Evolutionary conservation across 1,140 invertebrate species (phyloP), one percentile per base, ranked within the genome.

Genomic region (Mesaphorura yosii): DNA sequence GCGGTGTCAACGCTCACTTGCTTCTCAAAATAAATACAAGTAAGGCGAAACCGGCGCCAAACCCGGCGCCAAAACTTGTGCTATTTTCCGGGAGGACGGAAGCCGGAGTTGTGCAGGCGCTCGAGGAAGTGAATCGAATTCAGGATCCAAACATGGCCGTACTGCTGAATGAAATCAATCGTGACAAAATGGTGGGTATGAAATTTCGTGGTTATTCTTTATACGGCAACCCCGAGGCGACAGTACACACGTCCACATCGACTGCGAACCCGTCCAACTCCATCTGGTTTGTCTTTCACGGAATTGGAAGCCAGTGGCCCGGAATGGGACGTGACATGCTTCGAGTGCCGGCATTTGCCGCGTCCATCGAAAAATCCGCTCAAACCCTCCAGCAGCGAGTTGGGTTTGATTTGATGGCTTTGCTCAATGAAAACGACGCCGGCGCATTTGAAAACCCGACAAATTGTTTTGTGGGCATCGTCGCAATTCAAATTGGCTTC

Each of bases 281-380:
- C 15, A n/a, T 97, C 22, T 97, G 90, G 86, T 94, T 80, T 68
- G 75, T 97, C 34, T 97, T 93, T 70, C 84, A 90, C 44, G 93
- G 93, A 34, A 96, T 97, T 91, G 94, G 93, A 7, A 83, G 83
- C 34, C 93, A 98, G 71, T 98, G 92, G 92, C 73, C 81, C 40
- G 88, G 87, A 55, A 97, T 97, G 91, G 90, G 79, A 3, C 80
- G 80, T 65, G 76, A 83, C 17, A 72, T 98, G 31, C 81, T 96
- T 76, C 64, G 73, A 28, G 72, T 97, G 28, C 81, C 88, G 37
- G 68, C 73, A 0, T 96, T 97, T 69, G 77, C 78, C 29, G 71
- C 78, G 26, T 83, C 84, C 29, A 80, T 98, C 47, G 70, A 78
- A 56, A 78, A 78, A 42, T 84, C 81, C 51, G 81, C 84, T n/a